Percentiles rank a stretch among this genome's conserved stretches.
These are phyloP conservation scores for Brevimyrus niger DNA, from an alignment of 2,113 vertebrate genomes.

Conservation along the genomic window DNA sequence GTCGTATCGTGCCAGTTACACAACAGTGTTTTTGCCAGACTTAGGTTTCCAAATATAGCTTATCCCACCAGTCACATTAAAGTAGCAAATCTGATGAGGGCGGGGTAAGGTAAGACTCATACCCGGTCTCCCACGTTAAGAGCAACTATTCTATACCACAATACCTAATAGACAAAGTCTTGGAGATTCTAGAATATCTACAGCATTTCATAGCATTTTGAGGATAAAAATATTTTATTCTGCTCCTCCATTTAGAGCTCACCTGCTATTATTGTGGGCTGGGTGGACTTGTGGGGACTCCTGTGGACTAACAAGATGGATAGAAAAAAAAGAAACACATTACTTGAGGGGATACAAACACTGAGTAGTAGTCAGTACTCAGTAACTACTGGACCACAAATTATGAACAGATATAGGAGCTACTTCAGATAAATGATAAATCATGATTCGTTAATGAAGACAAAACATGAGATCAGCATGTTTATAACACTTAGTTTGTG, in stretches of 20 bases:
- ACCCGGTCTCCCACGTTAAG: neutral
- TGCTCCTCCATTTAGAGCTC: neutral
- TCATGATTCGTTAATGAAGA: neutral
- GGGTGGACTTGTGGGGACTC: neutral
- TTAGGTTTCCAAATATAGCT: neutral
- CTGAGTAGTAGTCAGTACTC: neutral
- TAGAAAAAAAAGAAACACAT: neutral
- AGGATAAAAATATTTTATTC: constrained; percentile 9
- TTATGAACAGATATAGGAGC: neutral
- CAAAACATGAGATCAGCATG: neutral
- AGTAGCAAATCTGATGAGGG: neutral
- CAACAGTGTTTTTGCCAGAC: neutral
- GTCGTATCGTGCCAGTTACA: neutral
- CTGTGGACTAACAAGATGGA: neutral
- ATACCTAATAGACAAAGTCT: neutral
- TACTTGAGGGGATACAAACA: neutral
- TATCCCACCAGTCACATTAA: neutral
- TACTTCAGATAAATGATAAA: neutral
- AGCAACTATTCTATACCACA: neutral
- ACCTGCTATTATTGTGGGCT: neutral
- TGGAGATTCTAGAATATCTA: neutral
- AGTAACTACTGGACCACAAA: neutral
- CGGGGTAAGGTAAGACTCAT: neutral
- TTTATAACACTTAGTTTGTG: neutral
- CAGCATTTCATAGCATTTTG: neutral